Percentiles rank a stretch among this genome's conserved stretches.
phyloP scores from a whole-genome alignment of 1,140 invertebrate genomes.

The Limonius californicus region DNA sequence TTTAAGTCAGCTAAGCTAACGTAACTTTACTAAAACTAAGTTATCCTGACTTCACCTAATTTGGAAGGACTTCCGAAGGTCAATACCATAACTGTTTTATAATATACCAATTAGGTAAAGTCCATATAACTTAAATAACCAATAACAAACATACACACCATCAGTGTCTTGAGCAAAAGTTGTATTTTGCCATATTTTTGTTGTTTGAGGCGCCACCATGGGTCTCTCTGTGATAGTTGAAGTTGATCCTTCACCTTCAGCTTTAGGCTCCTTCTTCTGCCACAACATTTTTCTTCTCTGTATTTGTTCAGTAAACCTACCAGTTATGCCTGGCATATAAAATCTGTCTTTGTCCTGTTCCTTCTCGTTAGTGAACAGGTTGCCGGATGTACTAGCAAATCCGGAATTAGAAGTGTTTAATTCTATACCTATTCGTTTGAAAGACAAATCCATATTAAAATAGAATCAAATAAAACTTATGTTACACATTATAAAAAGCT shows the following conservation, averaged over 20 bases:
- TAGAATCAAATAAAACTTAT: not conserved
- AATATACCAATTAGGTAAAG: too few species aligned
- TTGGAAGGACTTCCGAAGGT: too few species aligned
- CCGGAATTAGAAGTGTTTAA: conserved; percentile 2
- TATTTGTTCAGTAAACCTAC: conserved; percentile 77
- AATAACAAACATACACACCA: conserved; percentile 50
- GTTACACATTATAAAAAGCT: not conserved
- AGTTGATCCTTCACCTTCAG: conserved; percentile 32
- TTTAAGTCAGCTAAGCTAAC: too few species aligned
- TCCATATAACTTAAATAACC: too few species aligned
- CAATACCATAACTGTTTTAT: too few species aligned
- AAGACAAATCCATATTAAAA: too few species aligned
- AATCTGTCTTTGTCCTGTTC: conserved; percentile 53
- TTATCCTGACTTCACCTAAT: too few species aligned
- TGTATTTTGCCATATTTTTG: conserved; percentile 74
- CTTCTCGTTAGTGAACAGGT: conserved; percentile 27
- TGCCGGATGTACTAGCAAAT: not conserved
- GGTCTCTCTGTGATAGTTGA: conserved; percentile 19
- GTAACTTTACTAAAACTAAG: too few species aligned
- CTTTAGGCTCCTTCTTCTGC: conserved; percentile 64
- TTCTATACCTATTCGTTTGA: conserved; percentile 1
- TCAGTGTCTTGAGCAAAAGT: conserved; percentile 85
- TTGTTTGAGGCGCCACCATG: conserved; percentile 43
- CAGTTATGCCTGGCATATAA: conserved; percentile 79
- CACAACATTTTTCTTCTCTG: conserved; percentile 88